phyloP scores from a whole-genome alignment of 2,113 vertebrate genomes.

The Osmerus mordax region DNA sequence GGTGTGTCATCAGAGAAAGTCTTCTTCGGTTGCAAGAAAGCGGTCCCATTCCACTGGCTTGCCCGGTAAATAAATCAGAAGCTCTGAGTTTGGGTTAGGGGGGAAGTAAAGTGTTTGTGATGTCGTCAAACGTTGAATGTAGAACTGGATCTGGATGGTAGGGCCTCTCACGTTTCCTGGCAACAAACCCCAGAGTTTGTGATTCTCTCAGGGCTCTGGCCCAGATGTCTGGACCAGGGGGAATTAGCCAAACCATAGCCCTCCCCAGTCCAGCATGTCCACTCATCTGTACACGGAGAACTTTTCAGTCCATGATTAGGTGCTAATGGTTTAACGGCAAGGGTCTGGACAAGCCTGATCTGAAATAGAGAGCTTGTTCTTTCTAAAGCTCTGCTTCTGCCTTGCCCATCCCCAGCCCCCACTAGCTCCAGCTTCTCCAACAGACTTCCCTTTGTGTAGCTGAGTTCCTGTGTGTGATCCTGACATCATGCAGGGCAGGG shows the following conservation, averaged over 20 bases:
- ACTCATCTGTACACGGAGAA: conserved; percentile 12
- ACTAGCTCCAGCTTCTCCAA: conserved; percentile 55
- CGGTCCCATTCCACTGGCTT: no score
- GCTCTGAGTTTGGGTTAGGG: no score
- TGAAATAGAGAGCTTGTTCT: conserved; percentile 57
- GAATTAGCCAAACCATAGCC: background rate
- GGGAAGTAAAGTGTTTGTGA: no score
- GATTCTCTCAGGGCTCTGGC: no score
- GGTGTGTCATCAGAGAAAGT: conserved; percentile 41
- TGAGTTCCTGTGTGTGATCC: conserved; percentile 64
- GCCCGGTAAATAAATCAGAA: no score
- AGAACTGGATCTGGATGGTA: no score
- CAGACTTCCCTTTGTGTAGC: conserved; percentile 77
- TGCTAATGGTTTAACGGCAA: conserved; percentile 68
- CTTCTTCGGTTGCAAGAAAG: conserved; percentile 49
- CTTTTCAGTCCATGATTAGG: conserved; percentile 56
- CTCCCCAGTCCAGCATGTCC: background rate
- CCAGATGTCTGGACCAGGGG: no score
- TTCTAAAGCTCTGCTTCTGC: conserved; percentile 22
- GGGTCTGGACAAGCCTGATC: conserved; percentile 46
- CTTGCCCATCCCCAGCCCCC: conserved; percentile 8
- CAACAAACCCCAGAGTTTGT: no score
- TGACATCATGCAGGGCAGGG: conserved; percentile 70
- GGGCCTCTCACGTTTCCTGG: no score
- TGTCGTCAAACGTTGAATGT: no score